These are phyloP conservation scores for Ylistrum balloti DNA, from an alignment of 1,140 invertebrate genomes.

Conservation along the genomic window DNA sequence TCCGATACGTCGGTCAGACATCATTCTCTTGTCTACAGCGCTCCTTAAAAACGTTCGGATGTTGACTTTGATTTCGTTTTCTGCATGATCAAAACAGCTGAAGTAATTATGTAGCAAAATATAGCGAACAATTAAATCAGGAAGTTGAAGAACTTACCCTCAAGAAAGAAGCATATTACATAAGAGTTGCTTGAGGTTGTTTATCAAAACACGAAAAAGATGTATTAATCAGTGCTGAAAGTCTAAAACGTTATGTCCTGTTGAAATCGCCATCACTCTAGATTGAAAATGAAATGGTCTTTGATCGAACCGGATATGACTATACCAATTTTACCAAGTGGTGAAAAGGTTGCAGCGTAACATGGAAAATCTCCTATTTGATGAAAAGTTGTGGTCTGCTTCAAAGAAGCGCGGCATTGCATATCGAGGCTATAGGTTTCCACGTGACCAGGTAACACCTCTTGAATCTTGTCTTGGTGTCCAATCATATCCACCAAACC, in stretches of 20 bases:
- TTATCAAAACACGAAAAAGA: no score
- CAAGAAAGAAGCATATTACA: no score
- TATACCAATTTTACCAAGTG: no score
- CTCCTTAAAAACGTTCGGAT: slow-evolving; percentile 10
- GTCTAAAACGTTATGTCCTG: no score
- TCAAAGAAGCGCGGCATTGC: not conserved
- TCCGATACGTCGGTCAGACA: slow-evolving; percentile 46
- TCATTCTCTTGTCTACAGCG: slow-evolving; percentile 45
- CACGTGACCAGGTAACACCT: slow-evolving; percentile 43
- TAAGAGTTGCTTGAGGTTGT: no score
- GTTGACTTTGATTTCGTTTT: not conserved
- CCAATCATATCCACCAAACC: not conserved
- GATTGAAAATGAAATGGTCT: no score
- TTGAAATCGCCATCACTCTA: no score
- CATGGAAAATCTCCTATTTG: not conserved
- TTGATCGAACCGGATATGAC: no score
- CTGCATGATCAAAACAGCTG: not conserved
- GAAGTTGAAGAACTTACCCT: no score
- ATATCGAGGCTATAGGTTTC: slow-evolving; percentile 41
- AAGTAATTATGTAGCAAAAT: no score
- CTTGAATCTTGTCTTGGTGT: not conserved
- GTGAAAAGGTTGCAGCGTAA: not conserved
- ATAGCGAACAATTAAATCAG: no score
- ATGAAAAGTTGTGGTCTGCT: not conserved
- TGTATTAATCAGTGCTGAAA: no score